Percentiles rank a stretch among this genome's conserved stretches.
Conservation (phyloP, 2,888 invertebrate genomes). For the Notodonta ziczac region DNA sequence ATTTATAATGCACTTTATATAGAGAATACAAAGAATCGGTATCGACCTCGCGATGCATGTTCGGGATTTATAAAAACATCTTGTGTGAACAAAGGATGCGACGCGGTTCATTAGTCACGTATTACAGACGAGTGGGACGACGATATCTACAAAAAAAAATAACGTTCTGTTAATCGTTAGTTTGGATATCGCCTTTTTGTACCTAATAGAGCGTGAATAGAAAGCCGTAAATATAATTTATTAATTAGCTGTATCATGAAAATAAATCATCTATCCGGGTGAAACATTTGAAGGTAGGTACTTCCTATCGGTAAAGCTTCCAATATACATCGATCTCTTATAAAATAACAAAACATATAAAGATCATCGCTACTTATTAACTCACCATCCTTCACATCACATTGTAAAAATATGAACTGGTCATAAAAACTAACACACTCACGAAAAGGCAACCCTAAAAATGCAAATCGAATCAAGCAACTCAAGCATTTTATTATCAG, state of each 20-base stretch:
- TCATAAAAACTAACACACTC: conserved; percentile 25
- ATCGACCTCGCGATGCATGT: conserved; percentile 53
- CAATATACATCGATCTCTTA: too few species aligned
- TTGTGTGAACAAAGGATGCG: conserved; percentile 56
- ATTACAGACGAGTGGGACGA: conserved; percentile 50
- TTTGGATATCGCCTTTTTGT: conserved; percentile 42
- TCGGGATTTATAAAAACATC: conserved; percentile 60
- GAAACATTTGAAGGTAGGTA: too few species aligned
- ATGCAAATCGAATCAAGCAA: conserved; percentile 70
- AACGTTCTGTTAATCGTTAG: conserved; percentile 39
- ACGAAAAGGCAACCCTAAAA: conserved; percentile 50
- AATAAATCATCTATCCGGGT: conserved; percentile 22
- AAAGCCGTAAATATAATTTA: conserved; percentile 37
- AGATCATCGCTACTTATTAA: too few species aligned
- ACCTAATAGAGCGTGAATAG: conserved; percentile 51
- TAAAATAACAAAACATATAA: too few species aligned
- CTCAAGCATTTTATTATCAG: conserved; percentile 77
- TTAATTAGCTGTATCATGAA: conserved; percentile 36
- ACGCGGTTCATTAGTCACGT: conserved; percentile 79
- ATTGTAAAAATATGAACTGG: conserved; percentile 35
- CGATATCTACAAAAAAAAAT: conserved; percentile 51
- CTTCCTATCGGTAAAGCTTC: too few species aligned
- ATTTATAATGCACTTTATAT: conserved; percentile 77
- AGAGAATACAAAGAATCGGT: conserved; percentile 67
- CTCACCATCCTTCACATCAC: neutral